Evolutionary conservation across 2,113 vertebrate genomes (phyloP).

Genomic region (Pteruthius melanotis): DNA sequence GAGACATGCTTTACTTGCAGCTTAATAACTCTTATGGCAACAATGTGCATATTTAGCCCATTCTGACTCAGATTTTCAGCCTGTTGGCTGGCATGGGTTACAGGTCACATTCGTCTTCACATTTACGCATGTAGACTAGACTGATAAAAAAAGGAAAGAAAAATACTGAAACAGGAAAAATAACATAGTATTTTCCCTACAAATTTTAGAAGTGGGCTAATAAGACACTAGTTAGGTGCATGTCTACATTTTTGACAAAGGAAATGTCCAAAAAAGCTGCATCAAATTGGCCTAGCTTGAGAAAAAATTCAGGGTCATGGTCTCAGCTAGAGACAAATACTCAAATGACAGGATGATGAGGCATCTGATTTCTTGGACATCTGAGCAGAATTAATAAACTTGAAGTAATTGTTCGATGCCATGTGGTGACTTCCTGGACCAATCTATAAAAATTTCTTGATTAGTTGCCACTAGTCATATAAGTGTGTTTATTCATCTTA

Average conservation of each 20-base stretch:
- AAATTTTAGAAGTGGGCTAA: background rate
- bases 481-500: background rate
- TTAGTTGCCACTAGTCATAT: background rate
- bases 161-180: background rate
- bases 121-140: background rate
- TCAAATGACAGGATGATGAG: background rate
- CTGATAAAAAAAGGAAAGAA: background rate
- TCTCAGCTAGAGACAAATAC: background rate
- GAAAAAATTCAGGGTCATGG: background rate
- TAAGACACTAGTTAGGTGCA: background rate
- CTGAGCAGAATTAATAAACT: background rate
- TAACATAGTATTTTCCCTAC: background rate
- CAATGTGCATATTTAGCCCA: background rate
- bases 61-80: background rate
- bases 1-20: background rate
- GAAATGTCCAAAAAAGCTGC: background rate
- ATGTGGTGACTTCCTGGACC: background rate
- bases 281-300: background rate
- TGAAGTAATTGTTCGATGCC: background rate
- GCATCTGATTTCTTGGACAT: background rate
- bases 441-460: background rate
- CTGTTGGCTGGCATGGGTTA: background rate
- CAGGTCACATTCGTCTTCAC: background rate
- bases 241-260: background rate
- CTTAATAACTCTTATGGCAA: background rate